Evolutionary conservation across 2,113 vertebrate species (phyloP), one percentile per base, ranked within the genome.

Genomic region (Xenopus borealis): DNA sequence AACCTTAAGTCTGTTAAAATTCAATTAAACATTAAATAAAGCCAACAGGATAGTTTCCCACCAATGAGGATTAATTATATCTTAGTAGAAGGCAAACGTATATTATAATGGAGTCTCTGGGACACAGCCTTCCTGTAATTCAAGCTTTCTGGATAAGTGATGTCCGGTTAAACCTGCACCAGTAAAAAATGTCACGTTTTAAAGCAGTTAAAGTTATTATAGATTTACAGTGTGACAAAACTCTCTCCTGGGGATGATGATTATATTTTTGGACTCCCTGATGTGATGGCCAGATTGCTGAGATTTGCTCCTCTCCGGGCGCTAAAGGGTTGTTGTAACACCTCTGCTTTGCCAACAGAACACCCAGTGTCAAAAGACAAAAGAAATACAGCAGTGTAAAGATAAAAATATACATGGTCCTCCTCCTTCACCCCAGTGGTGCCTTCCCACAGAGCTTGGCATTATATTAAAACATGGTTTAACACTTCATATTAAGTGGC

Each of bases 401-500:
- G 73, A 75, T 75, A 75, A 75, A 75, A 75, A 75, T 75, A 75
- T 67, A 69, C 66, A 69, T 62, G 62, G 55, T 40, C 57, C 73
- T 69, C 73, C 73, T 68, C 14, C 20, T 63, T 62, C 73, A 67
- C 73, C 66, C 73, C 73, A 69, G 58, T 33, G 27, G 46, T 68
- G 66, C 73, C 72, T 59, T 75, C 73, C 73, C 66, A 69, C 73
- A 61, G 73, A 69, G 73, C 73, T n/a, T 69, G 73, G 73, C 73
- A 69, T 75, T 75, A 75, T 75, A 62, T 63, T 75, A 75, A 75
- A 75, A 75, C 73, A 75, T 75, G 68, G 73, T 75, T 75, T 75
- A 75, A 75, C 45, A 47, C 73, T 75, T 75, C 73, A 75, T 75
- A 75, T 75, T 75, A 75, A 75, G 73, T 69, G 73, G 73, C 73